These are phyloP conservation scores for Cotesia glomerata DNA, from an alignment of 1,140 invertebrate genomes.

Conservation along the genomic window DNA sequence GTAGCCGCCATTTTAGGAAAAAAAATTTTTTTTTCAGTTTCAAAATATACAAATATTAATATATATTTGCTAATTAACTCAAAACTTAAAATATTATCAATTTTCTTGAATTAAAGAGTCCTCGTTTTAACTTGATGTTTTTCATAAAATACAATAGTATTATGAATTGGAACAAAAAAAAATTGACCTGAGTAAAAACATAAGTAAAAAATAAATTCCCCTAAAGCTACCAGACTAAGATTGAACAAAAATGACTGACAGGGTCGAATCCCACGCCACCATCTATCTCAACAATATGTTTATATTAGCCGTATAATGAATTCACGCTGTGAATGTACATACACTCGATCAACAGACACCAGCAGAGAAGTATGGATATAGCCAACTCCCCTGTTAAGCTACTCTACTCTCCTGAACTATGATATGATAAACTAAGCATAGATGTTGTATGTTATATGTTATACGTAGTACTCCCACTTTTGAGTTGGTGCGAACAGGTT, in stretches of 20 bases:
- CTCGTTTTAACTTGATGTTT: too few relatives aligned
- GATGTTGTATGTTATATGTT: too few relatives aligned
- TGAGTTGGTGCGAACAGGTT: conserved; percentile 53
- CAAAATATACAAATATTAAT: too few relatives aligned
- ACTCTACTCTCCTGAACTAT: not conserved
- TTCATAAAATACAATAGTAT: too few relatives aligned
- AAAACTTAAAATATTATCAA: too few relatives aligned
- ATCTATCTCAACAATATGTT: conserved; percentile 56
- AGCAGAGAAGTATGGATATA: not conserved
- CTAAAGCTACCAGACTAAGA: not conserved
- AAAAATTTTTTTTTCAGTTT: too few relatives aligned
- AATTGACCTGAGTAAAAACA: too few relatives aligned
- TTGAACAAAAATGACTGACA: conserved; percentile 39
- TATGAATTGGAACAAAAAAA: too few relatives aligned
- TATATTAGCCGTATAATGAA: conserved; percentile 63
- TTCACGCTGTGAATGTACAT: conserved; percentile 43
- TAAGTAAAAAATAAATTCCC: not conserved
- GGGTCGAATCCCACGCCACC: conserved; percentile 12
- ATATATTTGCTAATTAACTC: too few relatives aligned
- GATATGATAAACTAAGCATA: not conserved
- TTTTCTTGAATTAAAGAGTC: too few relatives aligned
- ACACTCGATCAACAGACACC: not conserved
- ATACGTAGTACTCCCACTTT: conserved; percentile 7
- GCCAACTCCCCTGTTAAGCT: not conserved
- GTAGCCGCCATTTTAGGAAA: too few relatives aligned